Percentiles rank a stretch among this genome's conserved stretches.
These are phyloP conservation scores for Apocheima hispidaria DNA, from an alignment of 2,888 invertebrate genomes.

Conservation along the genomic window DNA sequence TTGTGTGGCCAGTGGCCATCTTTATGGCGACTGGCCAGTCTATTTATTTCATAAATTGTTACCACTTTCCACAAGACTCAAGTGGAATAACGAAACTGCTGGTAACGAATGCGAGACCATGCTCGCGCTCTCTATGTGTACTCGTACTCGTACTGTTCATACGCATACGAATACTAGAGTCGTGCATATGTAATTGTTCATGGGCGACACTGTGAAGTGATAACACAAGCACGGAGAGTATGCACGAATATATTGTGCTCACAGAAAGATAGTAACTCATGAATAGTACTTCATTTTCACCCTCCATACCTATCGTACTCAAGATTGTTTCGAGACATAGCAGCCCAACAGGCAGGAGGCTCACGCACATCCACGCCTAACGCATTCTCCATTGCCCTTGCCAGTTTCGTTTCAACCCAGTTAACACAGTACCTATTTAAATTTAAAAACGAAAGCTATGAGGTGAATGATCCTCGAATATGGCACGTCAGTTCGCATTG, in stretches of 20 bases:
- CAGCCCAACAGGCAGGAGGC: no score
- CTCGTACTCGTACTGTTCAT: constrained; percentile 7
- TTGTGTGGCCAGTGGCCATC: no score
- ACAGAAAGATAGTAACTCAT: not conserved
- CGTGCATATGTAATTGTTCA: constrained; percentile 7
- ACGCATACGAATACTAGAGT: constrained; percentile 20
- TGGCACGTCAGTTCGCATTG: not conserved
- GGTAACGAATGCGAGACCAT: constrained; percentile 33
- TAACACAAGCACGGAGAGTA: not conserved
- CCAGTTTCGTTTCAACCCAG: constrained; percentile 11
- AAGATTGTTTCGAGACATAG: no score
- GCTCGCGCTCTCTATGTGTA: constrained; percentile 23
- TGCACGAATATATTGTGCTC: not conserved
- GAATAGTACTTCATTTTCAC: not conserved
- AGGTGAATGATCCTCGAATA: constrained; percentile 12
- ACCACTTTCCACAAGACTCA: constrained; percentile 37
- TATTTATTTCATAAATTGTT: constrained; percentile 36
- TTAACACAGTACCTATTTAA: constrained; percentile 2
- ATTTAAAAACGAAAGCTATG: constrained; percentile 5
- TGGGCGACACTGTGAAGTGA: not conserved
- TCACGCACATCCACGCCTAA: not conserved
- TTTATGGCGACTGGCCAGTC: no score
- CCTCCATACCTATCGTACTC: no score
- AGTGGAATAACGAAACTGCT: constrained; percentile 37
- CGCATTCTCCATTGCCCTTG: constrained; percentile 3